Evolutionary conservation across 1,140 invertebrate species (phyloP).

Genomic region (Sycophila sp.): DNA sequence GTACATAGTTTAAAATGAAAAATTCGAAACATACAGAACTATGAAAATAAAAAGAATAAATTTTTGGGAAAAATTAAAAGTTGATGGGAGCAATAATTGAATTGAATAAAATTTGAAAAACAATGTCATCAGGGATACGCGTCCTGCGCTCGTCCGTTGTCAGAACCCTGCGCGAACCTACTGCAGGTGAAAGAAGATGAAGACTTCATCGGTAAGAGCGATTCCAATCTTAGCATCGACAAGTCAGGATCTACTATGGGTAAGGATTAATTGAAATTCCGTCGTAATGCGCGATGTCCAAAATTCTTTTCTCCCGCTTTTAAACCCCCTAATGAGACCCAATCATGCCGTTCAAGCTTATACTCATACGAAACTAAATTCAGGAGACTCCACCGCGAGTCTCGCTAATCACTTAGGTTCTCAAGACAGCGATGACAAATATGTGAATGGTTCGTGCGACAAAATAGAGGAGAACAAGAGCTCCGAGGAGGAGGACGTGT

Average conservation of each 20-base stretch:
- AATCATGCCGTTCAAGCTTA: neutral
- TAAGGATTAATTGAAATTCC: constrained; percentile 41
- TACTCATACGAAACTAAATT: constrained; percentile 13
- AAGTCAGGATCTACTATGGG: constrained; percentile 51
- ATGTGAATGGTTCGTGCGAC: constrained; percentile 39
- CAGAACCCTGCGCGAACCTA: constrained; percentile 59
- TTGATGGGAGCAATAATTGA: too few relatives aligned
- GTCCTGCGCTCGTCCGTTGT: constrained; percentile 54
- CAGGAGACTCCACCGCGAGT: constrained; percentile 27
- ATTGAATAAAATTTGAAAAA: too few relatives aligned
- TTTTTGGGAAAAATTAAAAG: too few relatives aligned
- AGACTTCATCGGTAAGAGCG: constrained; percentile 47
- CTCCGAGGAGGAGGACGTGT: neutral
- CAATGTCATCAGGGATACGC: constrained; percentile 53
- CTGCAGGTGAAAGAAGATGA: constrained; percentile 72
- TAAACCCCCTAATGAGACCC: neutral
- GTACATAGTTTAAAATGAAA: too few relatives aligned
- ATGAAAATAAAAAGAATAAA: too few relatives aligned
- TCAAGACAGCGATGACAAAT: constrained; percentile 4
- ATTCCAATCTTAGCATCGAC: constrained; percentile 54
- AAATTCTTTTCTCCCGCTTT: neutral
- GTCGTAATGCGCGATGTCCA: neutral
- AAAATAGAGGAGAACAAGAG: constrained; percentile 18
- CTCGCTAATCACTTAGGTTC: constrained; percentile 21
- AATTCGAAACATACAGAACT: too few relatives aligned